Conservation (phyloP, 2,888 invertebrate genomes). For the Stegophylla sp. region DNA sequence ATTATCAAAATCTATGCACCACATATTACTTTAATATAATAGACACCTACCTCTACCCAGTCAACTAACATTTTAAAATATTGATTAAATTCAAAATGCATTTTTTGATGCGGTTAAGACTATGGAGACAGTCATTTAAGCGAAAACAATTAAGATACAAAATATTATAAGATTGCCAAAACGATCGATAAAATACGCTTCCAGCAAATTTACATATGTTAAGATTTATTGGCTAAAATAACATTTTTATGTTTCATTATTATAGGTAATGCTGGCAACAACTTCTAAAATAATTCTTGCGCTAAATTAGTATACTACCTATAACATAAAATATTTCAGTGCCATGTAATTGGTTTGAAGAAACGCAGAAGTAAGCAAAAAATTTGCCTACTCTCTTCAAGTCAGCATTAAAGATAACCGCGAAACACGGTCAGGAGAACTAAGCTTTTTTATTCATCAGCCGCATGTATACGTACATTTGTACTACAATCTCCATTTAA, state of each 20-base stretch:
- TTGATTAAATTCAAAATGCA: too few relatives aligned
- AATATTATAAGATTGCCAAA: not conserved
- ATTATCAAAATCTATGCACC: conserved; percentile 44
- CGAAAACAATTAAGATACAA: too few relatives aligned
- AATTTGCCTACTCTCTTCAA: not conserved
- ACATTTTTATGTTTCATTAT: not conserved
- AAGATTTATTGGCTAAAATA: not conserved
- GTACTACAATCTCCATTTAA: conserved; percentile 38
- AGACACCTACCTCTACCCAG: too few relatives aligned
- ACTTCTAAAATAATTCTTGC: too few relatives aligned
- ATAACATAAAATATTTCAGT: conserved; percentile 2
- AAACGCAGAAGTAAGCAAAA: conserved; percentile 27
- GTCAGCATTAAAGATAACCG: conserved; percentile 41
- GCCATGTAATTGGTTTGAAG: conserved; percentile 9
- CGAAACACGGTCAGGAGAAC: conserved; percentile 16
- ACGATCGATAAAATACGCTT: not conserved
- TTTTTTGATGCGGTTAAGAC: too few relatives aligned
- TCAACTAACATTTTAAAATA: not conserved
- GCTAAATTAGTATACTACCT: not conserved
- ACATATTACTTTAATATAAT: not conserved
- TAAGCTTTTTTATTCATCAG: conserved; percentile 46
- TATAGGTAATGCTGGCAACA: too few relatives aligned
- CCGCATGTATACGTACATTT: too few relatives aligned
- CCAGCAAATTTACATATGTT: too few relatives aligned
- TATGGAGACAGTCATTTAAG: too few relatives aligned